Base-by-base conservation (phyloP, 2,888 invertebrate genomes). In the Conops quadrifasciatus region DNA sequence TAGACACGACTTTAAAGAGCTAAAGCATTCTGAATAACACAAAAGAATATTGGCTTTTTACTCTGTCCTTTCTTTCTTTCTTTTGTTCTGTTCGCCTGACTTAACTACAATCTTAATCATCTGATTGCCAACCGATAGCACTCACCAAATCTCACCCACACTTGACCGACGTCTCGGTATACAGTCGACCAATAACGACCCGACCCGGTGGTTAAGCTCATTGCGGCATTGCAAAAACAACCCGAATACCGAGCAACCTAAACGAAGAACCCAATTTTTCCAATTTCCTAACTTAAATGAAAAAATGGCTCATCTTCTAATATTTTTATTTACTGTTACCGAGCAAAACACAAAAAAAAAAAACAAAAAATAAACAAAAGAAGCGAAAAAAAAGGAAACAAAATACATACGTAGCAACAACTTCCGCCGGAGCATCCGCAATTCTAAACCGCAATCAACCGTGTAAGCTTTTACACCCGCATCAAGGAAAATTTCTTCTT, bases 381-480 rank as follows among this genome's bases (percentile, higher is more conserved):
- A 24, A 53, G 24, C n/a, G 13, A 15, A 16, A 26, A 65, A 65
- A 49, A 65, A 9, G 47, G 56, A 67, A 30, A 63, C 59, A 63
- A 58, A 64, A 67, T 53, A 71, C n/a, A n/a, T n/a, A 71, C 65
- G 60, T 67, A 71, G 71, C 71, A 56, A 68, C 24, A 68, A 68
- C 45, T 49, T 26, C 24, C 43, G 68, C 24, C 49, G 28, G 51
- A 59, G 45, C 60, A 59, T 64, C 43, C 49, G 45, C 28, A 51
- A 36, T 56, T 28, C 28, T 28, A 19, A 36, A 49, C n/a, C 53
- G 36, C n/a, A 53, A 53, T n/a, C 58, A 64, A 28, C 16, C 53
- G 70, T 28, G 58, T 24, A 28, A 58, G 58, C 28, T 28, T 7
- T 28, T 28, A 28, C 26, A 28, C 58, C 58, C 28, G 28, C 28